A percentile compares a stretch with the other conserved stretches of the same genome.
These are phyloP conservation scores for Orientallactaga sibirica DNA, from an alignment of 2,797 vertebrate species.

Conservation along the genomic window DNA sequence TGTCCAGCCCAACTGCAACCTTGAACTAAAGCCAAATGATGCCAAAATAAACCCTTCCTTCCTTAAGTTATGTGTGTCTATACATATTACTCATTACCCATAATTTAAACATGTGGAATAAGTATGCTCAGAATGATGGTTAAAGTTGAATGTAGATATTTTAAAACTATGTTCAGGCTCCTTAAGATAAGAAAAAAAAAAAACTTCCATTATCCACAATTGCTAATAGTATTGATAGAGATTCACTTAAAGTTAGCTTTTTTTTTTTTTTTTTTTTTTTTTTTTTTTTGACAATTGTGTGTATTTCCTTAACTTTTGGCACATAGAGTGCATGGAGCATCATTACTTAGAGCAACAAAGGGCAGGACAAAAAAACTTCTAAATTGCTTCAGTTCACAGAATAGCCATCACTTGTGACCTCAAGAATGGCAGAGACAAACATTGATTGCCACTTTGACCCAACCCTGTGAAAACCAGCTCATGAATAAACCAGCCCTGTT, in stretches of 20 bases:
- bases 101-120: background rate
- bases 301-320: slow-evolving; percentile 26
- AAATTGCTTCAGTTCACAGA: background rate
- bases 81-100: too few species aligned
- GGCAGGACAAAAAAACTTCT: background rate
- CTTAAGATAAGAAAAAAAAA: slow-evolving; percentile 32
- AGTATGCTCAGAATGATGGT: background rate
- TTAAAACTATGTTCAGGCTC: background rate
- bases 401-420: background rate
- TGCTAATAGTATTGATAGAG: background rate
- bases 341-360: background rate
- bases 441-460: background rate
- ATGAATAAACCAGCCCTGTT: background rate
- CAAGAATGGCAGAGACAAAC: background rate
- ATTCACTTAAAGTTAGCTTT: background rate
- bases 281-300: background rate
- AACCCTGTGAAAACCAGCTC: background rate
- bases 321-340: background rate
- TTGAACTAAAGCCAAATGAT: too few species aligned
- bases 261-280: too few species aligned
- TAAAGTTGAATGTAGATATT: background rate
- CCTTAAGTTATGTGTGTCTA: background rate
- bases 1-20: too few species aligned
- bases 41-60: too few species aligned
- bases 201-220: background rate